A percentile compares a stretch with the other conserved stretches of the same genome.
Conservation (phyloP, 2,888 invertebrate species). For the Eupithecia tripunctaria region DNA sequence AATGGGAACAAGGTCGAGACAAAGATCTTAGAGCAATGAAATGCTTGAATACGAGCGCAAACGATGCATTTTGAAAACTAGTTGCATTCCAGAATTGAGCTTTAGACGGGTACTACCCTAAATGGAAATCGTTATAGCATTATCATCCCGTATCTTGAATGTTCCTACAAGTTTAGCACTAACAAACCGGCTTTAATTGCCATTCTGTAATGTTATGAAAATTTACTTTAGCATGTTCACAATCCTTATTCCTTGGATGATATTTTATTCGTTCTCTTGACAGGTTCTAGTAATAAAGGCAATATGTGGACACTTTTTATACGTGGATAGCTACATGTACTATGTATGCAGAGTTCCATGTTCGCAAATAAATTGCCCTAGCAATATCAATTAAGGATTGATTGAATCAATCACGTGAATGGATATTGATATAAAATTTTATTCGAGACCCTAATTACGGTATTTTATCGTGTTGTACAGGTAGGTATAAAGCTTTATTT, state of each 20-base stretch:
- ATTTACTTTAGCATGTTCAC: not conserved
- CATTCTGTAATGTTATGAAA: not conserved
- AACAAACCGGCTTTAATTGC: not conserved
- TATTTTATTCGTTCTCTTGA: not conserved
- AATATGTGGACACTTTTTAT: not conserved
- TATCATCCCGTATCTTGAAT: not conserved
- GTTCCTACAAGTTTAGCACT: not conserved
- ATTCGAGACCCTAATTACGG: constrained; percentile 38
- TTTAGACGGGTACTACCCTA: not conserved
- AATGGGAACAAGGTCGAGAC: constrained; percentile 45
- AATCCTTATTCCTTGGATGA: not conserved
- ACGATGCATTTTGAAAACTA: constrained; percentile 28
- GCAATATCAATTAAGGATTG: constrained; percentile 26
- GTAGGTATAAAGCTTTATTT: constrained; percentile 20
- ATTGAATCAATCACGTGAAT: constrained; percentile 42
- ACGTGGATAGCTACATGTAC: not conserved
- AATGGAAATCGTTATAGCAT: not conserved
- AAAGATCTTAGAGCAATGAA: constrained; percentile 46
- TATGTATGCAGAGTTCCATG: not conserved
- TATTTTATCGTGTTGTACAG: constrained; percentile 34
- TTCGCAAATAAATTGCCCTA: not conserved
- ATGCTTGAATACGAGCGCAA: constrained; percentile 38
- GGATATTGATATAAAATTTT: constrained; percentile 38
- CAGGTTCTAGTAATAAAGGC: not conserved
- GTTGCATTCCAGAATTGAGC: constrained; percentile 11